Percentiles rank a stretch among this genome's conserved stretches.
Evolutionary conservation across 2,113 vertebrate genomes (phyloP).

Genomic region (Chionodraco myersi): DNA sequence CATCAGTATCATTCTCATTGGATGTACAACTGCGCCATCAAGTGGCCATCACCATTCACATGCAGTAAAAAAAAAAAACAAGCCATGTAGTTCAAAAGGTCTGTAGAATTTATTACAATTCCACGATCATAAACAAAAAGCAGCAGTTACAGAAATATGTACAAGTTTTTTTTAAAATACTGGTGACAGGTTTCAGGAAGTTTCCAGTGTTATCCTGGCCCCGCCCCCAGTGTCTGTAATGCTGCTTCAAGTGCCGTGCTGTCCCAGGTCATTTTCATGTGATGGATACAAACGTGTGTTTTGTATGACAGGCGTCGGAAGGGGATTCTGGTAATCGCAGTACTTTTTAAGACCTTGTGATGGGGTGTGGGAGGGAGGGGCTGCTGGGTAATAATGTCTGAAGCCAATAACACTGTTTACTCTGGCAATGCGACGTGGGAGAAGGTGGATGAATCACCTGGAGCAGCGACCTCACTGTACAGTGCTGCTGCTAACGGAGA

Average conservation of each 20-base stretch:
- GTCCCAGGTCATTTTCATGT: conserved; percentile 23
- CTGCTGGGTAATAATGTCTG: conserved; percentile 5
- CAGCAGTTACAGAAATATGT: conserved; percentile 85
- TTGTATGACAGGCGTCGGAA: neutral
- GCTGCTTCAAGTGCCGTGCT: conserved; percentile 50
- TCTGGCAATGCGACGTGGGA: conserved; percentile 43
- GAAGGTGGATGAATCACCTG: neutral
- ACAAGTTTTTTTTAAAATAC: conserved; percentile 82
- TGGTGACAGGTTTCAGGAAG: conserved; percentile 55
- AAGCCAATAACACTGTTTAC: conserved; percentile 60
- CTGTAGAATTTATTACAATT: conserved; percentile 87
- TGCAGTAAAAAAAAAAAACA: neutral
- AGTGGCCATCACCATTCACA: neutral
- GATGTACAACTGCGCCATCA: conserved; percentile 46
- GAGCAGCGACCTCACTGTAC: neutral
- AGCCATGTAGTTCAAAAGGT: conserved; percentile 66
- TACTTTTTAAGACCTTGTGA: conserved; percentile 63
- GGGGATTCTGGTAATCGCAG: conserved; percentile 17
- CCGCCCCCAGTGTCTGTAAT: conserved; percentile 56
- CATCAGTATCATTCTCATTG: neutral
- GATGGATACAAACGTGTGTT: no score
- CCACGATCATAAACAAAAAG: conserved; percentile 85
- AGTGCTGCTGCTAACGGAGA: neutral
- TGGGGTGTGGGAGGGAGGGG: no score
- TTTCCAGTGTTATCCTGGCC: conserved; percentile 44